Base-by-base conservation (phyloP, 2,888 invertebrate species). In the Hecatera dysodea region DNA sequence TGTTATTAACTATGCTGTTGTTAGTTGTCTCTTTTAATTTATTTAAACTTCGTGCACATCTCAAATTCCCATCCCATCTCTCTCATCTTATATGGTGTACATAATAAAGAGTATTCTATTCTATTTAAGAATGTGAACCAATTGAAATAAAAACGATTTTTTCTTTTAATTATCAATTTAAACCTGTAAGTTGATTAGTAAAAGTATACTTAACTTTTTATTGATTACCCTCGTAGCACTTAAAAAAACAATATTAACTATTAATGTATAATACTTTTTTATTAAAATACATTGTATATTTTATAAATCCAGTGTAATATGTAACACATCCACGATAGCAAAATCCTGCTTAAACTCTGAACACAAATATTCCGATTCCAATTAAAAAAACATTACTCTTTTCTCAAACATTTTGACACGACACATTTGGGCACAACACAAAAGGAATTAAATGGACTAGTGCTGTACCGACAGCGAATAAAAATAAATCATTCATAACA, bases 401-500 rank as follows among this genome's bases (percentile, higher is more conserved):
- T 71, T 73, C 81, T 75, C 80, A 88, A 92, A 91, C 87, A 90
- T 92, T 93, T 90, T 91, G 92, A 92, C 92, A 89, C 80, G 78
- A 83, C 87, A 87, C 79, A 67, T 82, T 79, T 82, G 73, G 61
- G 64, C 22, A 22, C 24, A 53, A 72, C 71, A 81, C 79, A 85
- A 86, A 77, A 74, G 75, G 78, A 81, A 85, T 85, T 87, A 86
- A 90, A 91, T 87, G 86, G 87, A 88, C 72, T 76, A 90, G 73
- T 68, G 71, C 71, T 70, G 74, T 75, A 67, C 83, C 1, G 19
- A 50, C 62, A 82, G 68, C 87, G 88, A 89, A 90, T 87, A 90
- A 89, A 91, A 92, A 94, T 93, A 94, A 94, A 94, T 94, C 94
- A 94, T 93, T 94, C 92, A 92, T 90, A 92, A 88, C 90, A 90